Percentiles rank a stretch among this genome's conserved stretches.
These are phyloP conservation scores for Colletes collaris DNA, from an alignment of 2,888 invertebrate species.

Conservation along the genomic window DNA sequence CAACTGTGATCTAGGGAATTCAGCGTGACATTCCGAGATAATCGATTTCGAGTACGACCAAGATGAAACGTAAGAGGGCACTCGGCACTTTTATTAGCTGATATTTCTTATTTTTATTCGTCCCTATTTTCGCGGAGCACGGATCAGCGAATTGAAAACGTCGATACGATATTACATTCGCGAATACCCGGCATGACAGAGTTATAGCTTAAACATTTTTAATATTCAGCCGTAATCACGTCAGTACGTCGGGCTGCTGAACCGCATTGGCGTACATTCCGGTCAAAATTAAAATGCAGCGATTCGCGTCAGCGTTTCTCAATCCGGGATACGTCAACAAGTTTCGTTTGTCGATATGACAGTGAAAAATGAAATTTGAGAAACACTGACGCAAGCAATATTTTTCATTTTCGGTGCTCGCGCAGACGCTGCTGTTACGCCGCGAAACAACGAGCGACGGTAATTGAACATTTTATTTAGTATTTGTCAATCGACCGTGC, in stretches of 20 bases:
- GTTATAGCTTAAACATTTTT: no score
- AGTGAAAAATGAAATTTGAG: no score
- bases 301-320: not conserved
- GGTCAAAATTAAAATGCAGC: not conserved
- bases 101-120: conserved; percentile 39
- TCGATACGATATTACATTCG: not conserved
- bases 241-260: not conserved
- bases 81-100: conserved; percentile 33
- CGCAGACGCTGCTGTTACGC: no score
- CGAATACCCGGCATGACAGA: not conserved
- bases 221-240: no score
- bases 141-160: conserved; percentile 18
- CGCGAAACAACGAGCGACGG: no score
- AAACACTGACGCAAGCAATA: no score
- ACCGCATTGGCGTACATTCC: not conserved
- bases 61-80: conserved; percentile 4
- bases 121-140: conserved; percentile 13
- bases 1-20: not conserved
- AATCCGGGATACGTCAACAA: no score
- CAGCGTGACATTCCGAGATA: conserved; percentile 8
- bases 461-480: not conserved
- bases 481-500: conserved; percentile 1
- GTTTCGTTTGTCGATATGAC: no score
- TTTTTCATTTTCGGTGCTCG: no score
- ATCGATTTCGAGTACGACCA: conserved; percentile 28